phyloP scores from a whole-genome alignment of 1,140 invertebrate genomes.

The Brachionus manjavacas region DNA sequence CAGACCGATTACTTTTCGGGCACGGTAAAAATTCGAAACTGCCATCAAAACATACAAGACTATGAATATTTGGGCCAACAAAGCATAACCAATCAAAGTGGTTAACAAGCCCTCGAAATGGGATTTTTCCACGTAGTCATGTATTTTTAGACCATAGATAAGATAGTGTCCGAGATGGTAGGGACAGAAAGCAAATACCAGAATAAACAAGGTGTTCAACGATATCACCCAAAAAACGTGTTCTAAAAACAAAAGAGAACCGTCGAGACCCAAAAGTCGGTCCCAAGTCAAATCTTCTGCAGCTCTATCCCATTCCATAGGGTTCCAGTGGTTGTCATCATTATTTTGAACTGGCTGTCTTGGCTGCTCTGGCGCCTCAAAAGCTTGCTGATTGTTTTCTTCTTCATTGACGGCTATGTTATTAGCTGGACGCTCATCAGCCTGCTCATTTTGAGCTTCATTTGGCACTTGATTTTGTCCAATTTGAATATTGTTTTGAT shows the following conservation, averaged over 20 bases:
- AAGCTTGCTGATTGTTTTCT: conserved; percentile 49
- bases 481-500: conserved; percentile 44
- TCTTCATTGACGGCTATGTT: conserved; percentile 44
- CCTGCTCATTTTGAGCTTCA: not conserved
- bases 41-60: conserved; percentile 69
- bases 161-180: conserved; percentile 87
- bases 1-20: conserved; percentile 76
- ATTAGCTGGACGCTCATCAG: not conserved
- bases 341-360: conserved; percentile 49
- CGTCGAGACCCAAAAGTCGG: conserved; percentile 82
- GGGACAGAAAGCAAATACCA: conserved; percentile 84
- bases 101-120: conserved; percentile 89
- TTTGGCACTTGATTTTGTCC: not conserved
- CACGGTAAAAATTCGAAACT: conserved; percentile 66
- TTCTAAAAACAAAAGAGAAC: conserved; percentile 90
- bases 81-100: conserved; percentile 82
- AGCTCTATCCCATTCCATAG: conserved; percentile 93
- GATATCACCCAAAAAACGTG: conserved; percentile 99
- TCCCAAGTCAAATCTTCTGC: conserved; percentile 98
- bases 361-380: not conserved
- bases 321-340: conserved; percentile 88
- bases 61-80: conserved; percentile 77
- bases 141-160: conserved; percentile 70
- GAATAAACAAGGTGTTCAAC: conserved; percentile 88
- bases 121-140: conserved; percentile 68